phyloP scores from a whole-genome alignment of 2,113 vertebrate species.

The Misgurnus mizolepis region DNA sequence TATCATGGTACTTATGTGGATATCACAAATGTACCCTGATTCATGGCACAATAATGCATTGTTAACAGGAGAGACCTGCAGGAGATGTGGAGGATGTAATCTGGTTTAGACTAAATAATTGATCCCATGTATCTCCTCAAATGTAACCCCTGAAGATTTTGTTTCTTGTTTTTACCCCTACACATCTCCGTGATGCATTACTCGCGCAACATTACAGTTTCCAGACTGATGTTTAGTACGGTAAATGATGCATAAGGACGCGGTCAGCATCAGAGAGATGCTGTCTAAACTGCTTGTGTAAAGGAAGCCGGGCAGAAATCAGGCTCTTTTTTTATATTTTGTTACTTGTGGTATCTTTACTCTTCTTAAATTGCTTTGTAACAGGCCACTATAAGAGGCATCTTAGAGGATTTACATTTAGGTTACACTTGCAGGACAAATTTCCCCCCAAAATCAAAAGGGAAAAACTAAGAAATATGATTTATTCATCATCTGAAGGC shows the following conservation, averaged over 20 bases:
- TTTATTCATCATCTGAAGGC: too few species aligned
- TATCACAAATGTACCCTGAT: too few species aligned
- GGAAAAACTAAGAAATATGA: too few species aligned
- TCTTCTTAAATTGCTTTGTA: not conserved
- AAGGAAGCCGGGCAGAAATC: constrained; percentile 17
- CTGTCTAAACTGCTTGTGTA: constrained; percentile 18
- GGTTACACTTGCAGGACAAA: not conserved
- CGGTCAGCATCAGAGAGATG: not conserved
- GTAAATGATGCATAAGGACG: constrained; percentile 48
- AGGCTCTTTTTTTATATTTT: not conserved
- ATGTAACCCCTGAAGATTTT: not conserved
- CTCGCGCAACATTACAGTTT: constrained; percentile 26
- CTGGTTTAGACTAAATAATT: not conserved
- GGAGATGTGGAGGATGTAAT: not conserved
- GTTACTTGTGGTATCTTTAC: not conserved
- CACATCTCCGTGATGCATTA: constrained; percentile 4
- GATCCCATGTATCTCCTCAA: not conserved
- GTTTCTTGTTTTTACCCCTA: not conserved
- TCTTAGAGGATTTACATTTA: not conserved
- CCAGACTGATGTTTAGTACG: constrained; percentile 25
- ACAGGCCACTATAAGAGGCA: not conserved
- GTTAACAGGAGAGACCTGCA: too few species aligned
- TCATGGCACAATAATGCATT: too few species aligned
- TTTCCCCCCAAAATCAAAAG: not conserved
- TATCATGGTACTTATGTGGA: too few species aligned